Evolutionary conservation across 2,113 vertebrate genomes (phyloP).

Genomic region (Chaetorhynchus papuensis): DNA sequence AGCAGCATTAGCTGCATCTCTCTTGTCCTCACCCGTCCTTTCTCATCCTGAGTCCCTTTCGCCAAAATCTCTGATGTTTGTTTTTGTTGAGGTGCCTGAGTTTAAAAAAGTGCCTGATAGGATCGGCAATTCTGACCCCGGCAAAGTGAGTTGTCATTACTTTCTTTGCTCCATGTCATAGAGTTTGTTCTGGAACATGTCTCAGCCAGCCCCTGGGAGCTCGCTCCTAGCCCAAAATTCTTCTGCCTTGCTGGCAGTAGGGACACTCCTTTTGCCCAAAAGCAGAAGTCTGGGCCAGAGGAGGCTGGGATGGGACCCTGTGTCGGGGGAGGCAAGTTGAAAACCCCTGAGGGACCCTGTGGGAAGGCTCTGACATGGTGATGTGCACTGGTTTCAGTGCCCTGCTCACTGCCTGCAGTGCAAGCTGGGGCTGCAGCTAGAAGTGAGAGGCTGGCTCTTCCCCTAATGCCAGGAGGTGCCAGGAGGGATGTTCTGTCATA

Average conservation of each 20-base stretch:
- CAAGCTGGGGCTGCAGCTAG: not conserved
- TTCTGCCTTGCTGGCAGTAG: not conserved
- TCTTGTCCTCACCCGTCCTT: not conserved
- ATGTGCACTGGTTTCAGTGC: not conserved
- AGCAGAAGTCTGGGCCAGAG: not conserved
- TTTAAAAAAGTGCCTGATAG: not conserved
- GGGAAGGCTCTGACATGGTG: not conserved
- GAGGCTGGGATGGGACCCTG: not conserved
- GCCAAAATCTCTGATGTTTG: not conserved
- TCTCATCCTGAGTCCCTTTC: not conserved
- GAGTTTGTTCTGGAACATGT: not conserved
- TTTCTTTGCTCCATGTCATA: not conserved
- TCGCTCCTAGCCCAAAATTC: accelerated
- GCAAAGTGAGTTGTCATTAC: not conserved
- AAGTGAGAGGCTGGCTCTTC: not conserved
- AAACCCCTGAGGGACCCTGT: not conserved
- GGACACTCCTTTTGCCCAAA: too few relatives aligned
- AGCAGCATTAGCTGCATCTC: not conserved
- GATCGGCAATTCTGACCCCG: not conserved
- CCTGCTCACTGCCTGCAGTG: not conserved
- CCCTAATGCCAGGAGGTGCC: not conserved
- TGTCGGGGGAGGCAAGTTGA: not conserved
- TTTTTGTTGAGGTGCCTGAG: not conserved
- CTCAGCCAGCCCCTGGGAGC: not conserved
- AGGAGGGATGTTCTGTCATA: not conserved